These are phyloP conservation scores for Calidris pugnax DNA, from an alignment of 2,113 vertebrate genomes.

Conservation along the genomic window DNA sequence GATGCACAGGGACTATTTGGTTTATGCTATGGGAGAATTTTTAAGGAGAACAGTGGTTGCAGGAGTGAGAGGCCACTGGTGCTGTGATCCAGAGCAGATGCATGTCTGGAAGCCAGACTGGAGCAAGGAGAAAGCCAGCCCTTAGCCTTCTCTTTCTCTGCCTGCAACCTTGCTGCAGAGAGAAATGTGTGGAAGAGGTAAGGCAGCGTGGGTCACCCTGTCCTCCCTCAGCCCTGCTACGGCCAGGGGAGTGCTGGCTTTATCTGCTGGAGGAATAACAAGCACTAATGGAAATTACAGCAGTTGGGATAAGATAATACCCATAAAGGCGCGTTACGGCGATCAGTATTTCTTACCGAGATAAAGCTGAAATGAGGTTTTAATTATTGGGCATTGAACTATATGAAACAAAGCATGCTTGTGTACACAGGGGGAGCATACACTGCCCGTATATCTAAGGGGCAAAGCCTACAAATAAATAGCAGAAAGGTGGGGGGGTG, in stretches of 20 bases:
- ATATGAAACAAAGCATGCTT: background rate
- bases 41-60: background rate
- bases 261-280: background rate
- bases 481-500: rapidly evolving
- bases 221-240: background rate
- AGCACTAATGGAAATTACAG: background rate
- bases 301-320: constrained; percentile 19
- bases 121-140: background rate
- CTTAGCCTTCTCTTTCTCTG: background rate
- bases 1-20: background rate
- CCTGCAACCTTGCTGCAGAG: background rate
- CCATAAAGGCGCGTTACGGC: background rate
- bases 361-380: constrained; percentile 10
- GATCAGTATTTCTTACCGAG: background rate
- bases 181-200: background rate
- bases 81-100: background rate
- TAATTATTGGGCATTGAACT: background rate
- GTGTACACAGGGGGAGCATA: background rate
- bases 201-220: background rate
- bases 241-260: background rate
- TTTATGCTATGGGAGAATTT: background rate
- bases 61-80: background rate
- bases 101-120: background rate
- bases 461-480: background rate
- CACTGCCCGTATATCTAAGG: rapidly evolving